phyloP scores from a whole-genome alignment of 2,113 vertebrate species.

The Penelope pileata region DNA sequence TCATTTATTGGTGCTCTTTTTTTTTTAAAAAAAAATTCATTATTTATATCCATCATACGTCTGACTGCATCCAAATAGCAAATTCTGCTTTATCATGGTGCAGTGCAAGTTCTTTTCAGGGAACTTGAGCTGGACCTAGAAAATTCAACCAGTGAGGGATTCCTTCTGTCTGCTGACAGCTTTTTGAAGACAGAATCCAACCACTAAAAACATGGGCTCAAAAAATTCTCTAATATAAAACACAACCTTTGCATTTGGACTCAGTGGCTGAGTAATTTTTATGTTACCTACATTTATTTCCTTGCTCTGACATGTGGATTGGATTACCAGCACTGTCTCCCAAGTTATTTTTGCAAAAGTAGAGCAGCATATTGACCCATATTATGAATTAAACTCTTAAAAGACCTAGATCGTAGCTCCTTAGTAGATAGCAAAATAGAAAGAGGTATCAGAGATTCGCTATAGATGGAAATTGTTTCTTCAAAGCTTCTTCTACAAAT shows the following conservation, averaged over 20 bases:
- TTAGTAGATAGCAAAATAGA: neutral
- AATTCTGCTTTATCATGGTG: neutral
- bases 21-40: no score
- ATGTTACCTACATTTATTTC: neutral
- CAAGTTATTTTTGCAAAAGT: neutral
- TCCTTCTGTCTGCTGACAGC: neutral
- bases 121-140: neutral
- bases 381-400: neutral
- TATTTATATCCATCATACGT: neutral
- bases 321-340: neutral
- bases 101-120: neutral
- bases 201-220: neutral
- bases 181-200: neutral
- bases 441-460: neutral
- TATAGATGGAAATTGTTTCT: neutral
- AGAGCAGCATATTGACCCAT: neutral
- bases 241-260: neutral
- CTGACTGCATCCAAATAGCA: neutral
- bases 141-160: neutral
- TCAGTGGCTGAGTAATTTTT: neutral
- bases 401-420: neutral
- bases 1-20: neutral
- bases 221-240: neutral
- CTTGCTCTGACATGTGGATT: neutral
- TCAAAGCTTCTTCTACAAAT: neutral